Evolutionary conservation across 2,113 vertebrate genomes (phyloP).

Genomic region (Centropristis striata): DNA sequence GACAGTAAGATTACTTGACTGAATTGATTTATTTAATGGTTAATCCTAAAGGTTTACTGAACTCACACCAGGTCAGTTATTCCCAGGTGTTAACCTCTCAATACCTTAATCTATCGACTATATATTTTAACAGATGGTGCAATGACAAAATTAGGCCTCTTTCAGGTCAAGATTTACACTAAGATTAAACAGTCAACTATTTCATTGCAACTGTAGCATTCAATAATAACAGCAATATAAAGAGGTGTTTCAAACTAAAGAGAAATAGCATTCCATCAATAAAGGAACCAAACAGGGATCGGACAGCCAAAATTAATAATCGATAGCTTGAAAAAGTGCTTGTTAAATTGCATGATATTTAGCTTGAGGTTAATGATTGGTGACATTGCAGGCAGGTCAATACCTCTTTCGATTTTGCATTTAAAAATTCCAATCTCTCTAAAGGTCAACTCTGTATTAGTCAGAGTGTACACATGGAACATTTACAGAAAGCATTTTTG

Average conservation of each 20-base stretch:
- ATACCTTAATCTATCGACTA: slow-evolving; percentile 36
- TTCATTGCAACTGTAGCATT: not conserved
- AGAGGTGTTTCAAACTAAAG: not conserved
- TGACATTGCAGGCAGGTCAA: slow-evolving; percentile 26
- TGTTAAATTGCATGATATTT: slow-evolving; percentile 33
- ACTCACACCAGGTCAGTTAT: slow-evolving; percentile 12
- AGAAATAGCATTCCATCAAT: not conserved
- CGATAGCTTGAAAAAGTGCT: not conserved
- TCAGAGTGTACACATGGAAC: not conserved
- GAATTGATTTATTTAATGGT: not conserved
- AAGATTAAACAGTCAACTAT: not conserved
- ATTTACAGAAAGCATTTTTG: slow-evolving; percentile 47
- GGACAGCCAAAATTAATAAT: not conserved
- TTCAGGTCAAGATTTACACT: not conserved
- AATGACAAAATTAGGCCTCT: slow-evolving; percentile 5
- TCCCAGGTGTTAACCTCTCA: slow-evolving; percentile 46
- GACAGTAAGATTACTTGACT: not conserved
- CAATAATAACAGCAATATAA: not conserved
- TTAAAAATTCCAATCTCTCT: slow-evolving; percentile 22
- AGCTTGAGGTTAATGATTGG: slow-evolving; percentile 14
- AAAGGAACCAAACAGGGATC: not conserved
- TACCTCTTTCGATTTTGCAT: slow-evolving; percentile 39
- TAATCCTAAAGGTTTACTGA: not conserved
- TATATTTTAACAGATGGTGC: slow-evolving; percentile 32
- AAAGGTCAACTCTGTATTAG: slow-evolving; percentile 60